Base-by-base conservation (phyloP, 2,113 vertebrate species). In the Brachirus orientalis region DNA sequence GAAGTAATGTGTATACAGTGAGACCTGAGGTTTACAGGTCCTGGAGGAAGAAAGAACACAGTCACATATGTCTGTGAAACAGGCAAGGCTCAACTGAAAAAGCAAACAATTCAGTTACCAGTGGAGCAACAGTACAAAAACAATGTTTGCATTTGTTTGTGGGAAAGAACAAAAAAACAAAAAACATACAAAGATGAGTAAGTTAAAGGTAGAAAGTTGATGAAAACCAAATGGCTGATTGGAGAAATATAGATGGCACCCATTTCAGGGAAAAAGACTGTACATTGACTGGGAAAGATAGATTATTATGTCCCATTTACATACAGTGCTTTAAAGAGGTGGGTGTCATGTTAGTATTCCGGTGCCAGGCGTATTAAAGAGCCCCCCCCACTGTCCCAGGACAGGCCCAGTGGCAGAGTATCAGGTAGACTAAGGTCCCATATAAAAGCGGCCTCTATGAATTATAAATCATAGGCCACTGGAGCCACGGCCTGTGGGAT, bases 381-480 rank as follows among this genome's bases (percentile, higher is more conserved):
- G 83, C 83, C 79, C 82, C 86, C 74, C 82, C 86, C 77, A 55
- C 85, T 62, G 84, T 92, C 90, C 92, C 73, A 85, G 91, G 90
- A 92, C 89, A 78, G 90, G 89, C 87, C 90, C 89, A 82, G 83
- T 89, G 83, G 87, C 81, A 60, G 90, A 87, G 91, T 94, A 94
- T 94, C 92, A 93, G 92, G 92, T 94, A 94, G 81, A 92, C 93
- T 75, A 84, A 93, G 93, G 92, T 94, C 92, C 92, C 84, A 64
- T 93, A 91, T 94, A 93, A 94, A 94, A 94, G 93, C 91, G 91
- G 89, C 93, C 93, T 80, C 91, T 93, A 94, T 94, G 93, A 94
- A 94, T 94, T 94, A 94, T 94, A 94, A 94, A 94, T 94, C 89
- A 94, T 91, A 94, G 93, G 93, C 91, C 92, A 94, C 88, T 82